phyloP scores from a whole-genome alignment of 2,113 vertebrate species.

The Galeopterus variegatus region DNA sequence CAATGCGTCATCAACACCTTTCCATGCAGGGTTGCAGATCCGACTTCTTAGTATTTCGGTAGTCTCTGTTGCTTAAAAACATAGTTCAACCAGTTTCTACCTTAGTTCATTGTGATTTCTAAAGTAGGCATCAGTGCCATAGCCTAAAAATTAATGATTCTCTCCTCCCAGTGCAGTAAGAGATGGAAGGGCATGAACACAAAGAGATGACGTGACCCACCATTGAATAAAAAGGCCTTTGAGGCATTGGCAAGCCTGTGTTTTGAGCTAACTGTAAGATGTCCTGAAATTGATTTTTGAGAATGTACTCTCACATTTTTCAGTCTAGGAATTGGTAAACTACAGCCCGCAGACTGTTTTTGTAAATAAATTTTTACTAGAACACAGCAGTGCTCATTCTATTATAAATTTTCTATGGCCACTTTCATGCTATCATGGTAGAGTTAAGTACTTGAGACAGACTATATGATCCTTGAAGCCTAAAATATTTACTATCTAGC shows the following conservation, averaged over 20 bases:
- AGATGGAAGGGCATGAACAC: background rate
- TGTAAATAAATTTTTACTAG: slow-evolving; percentile 47
- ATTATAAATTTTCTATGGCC: background rate
- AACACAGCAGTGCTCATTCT: background rate
- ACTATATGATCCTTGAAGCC: background rate
- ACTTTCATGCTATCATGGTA: background rate
- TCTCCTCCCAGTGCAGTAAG: background rate
- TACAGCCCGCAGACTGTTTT: background rate
- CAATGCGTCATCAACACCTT: background rate
- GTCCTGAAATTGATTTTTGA: background rate
- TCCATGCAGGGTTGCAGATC: background rate
- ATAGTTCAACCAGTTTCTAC: background rate
- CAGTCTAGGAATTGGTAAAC: background rate
- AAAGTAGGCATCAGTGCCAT: background rate
- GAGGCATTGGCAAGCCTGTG: background rate
- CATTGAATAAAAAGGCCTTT: background rate
- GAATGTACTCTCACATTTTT: background rate
- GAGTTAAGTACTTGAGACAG: background rate
- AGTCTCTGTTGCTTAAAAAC: background rate
- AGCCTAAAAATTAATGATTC: slow-evolving; percentile 56
- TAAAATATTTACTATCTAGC: background rate
- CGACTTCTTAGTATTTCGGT: background rate
- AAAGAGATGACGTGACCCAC: background rate
- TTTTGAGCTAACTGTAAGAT: background rate
- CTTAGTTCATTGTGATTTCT: background rate